Conservation (phyloP, 1,140 invertebrate species). For the Leptestheria dahalacensis region DNA sequence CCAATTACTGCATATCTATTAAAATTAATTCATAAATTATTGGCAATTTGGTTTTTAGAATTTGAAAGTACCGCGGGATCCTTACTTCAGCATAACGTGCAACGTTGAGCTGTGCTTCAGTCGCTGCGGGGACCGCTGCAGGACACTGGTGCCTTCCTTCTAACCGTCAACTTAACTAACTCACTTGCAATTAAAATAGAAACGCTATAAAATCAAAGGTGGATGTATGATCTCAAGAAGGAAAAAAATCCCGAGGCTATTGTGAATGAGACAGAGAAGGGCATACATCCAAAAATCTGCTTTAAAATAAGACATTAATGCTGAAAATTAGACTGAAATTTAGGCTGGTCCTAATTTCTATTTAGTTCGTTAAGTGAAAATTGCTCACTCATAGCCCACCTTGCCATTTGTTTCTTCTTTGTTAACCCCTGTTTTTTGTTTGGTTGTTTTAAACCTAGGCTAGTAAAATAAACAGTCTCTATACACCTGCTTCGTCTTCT, state of each 20-base stretch:
- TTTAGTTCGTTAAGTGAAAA: too few species aligned
- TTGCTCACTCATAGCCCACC: neutral
- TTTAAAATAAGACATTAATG: too few species aligned
- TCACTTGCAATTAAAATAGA: too few species aligned
- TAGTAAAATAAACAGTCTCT: neutral
- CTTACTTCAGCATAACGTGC: slow-evolving; percentile 8
- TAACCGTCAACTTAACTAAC: neutral
- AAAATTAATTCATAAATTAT: neutral
- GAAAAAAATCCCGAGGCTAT: neutral
- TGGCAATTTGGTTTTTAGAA: neutral
- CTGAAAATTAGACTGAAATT: too few species aligned
- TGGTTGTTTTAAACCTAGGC: neutral
- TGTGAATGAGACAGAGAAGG: neutral
- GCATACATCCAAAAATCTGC: neutral
- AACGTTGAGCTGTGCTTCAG: slow-evolving; percentile 3
- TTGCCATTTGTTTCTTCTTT: too few species aligned
- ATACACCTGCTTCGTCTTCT: too few species aligned
- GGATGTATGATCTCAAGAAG: neutral
- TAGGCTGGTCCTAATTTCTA: too few species aligned
- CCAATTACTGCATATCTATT: too few species aligned
- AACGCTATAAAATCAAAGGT: too few species aligned
- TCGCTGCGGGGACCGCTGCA: neutral
- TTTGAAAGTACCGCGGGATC: neutral
- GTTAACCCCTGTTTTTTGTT: neutral
- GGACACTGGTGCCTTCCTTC: neutral